Evolutionary conservation across 2,888 invertebrate species (phyloP).

Genomic region (Drosophila siamana): DNA sequence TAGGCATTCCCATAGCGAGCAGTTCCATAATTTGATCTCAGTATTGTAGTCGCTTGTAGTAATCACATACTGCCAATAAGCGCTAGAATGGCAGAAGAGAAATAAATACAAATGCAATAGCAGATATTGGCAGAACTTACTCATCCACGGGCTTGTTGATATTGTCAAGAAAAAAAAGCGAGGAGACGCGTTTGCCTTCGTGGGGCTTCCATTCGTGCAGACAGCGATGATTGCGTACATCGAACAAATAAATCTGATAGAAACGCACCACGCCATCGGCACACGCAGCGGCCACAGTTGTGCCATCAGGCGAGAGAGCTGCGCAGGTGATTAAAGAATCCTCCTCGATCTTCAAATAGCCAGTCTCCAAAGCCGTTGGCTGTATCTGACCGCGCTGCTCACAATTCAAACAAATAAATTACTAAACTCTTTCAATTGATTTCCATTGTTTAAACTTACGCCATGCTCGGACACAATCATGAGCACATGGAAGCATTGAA

Average conservation of each 20-base stretch:
- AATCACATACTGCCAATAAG: constrained; percentile 97
- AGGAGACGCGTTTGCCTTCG: constrained; percentile 93
- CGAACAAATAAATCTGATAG: constrained; percentile 93
- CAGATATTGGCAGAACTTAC: constrained; percentile 87
- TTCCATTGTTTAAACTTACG: constrained; percentile 64
- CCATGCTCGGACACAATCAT: constrained; percentile 82
- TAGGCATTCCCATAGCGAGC: constrained; percentile 97
- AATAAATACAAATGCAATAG: background rate
- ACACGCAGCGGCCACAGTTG: constrained; percentile 96
- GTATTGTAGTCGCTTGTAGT: constrained; percentile 96
- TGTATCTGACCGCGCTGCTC: constrained; percentile 80
- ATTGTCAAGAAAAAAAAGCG: constrained; percentile 97
- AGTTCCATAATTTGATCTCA: constrained; percentile 96
- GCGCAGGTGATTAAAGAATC: constrained; percentile 92
- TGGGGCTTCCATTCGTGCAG: constrained; percentile 98
- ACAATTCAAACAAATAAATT: background rate
- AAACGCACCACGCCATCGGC: constrained; percentile 96
- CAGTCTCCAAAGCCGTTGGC: constrained; percentile 78
- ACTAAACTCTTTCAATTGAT: background rate
- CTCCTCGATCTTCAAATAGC: constrained; percentile 84
- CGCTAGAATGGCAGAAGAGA: constrained; percentile 85
- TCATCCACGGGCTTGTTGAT: constrained; percentile 92
- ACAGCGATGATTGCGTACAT: constrained; percentile 91
- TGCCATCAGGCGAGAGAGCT: constrained; percentile 97
- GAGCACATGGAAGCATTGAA: constrained; percentile 84